phyloP scores from a whole-genome alignment of 2,888 invertebrate genomes.

The Synergus japonicus region DNA sequence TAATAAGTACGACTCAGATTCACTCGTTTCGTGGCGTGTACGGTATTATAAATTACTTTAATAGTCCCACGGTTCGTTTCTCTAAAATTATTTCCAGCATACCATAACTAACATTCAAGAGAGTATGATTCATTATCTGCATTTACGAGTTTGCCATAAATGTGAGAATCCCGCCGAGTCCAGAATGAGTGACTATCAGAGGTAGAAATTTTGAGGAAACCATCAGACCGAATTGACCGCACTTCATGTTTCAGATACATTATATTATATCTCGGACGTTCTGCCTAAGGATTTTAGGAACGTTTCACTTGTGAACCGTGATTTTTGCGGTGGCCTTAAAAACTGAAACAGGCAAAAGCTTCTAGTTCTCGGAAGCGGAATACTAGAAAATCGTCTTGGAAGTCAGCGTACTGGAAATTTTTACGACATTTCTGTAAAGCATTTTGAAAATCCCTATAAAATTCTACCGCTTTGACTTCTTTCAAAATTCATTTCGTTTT shows the following conservation, averaged over 20 bases:
- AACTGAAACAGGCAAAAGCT: not conserved
- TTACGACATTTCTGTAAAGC: not conserved
- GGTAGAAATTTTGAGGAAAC: not conserved
- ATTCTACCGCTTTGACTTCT: not conserved
- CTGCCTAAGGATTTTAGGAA: not conserved
- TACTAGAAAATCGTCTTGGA: no score
- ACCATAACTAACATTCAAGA: not conserved
- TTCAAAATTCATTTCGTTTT: not conserved
- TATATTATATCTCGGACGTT: slow-evolving; percentile 1
- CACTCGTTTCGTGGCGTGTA: no score
- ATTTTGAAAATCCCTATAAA: not conserved
- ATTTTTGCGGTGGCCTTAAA: not conserved
- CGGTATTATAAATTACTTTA: not conserved
- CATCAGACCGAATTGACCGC: not conserved
- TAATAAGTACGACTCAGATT: no score
- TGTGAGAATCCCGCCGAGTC: not conserved
- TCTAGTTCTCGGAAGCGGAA: not conserved
- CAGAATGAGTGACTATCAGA: slow-evolving; percentile 1
- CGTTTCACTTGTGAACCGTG: not conserved
- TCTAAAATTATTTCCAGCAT: not conserved
- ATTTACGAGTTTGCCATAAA: not conserved
- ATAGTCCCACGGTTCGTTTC: not conserved
- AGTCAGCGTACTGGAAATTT: not conserved
- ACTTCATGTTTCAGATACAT: not conserved
- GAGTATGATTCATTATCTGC: not conserved